Evolutionary conservation across 2,113 vertebrate species (phyloP), one percentile per base, ranked within the genome.

Genomic region (Mustela nigripes): DNA sequence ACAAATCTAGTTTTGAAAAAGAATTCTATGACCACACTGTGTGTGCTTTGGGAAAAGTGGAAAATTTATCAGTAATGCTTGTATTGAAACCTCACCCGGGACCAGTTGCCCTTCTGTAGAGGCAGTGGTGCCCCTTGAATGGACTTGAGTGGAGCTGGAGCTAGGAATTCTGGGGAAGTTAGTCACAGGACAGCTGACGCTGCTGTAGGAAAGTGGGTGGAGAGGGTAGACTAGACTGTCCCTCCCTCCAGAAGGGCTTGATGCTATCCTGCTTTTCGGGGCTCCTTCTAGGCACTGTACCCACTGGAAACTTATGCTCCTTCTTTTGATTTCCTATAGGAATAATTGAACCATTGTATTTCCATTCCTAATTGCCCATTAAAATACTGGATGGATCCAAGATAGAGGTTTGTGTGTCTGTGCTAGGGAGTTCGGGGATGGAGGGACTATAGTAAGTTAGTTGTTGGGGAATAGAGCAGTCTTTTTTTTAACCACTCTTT

Each of bases 161-260:
- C 24, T 42, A 33, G 31, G 15, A 50, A 48, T 19, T 81, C 10
- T 21, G 33, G 71, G 63, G 18, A 85, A 60, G 45, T 9, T 11
- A 24, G 33, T 86, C 39, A 91, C 28, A 82, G 63, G 26, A 39
- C 14, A 56, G 56, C n/a, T 53, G 84, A 28, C 24, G 50, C 28
- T 83, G 5, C 56, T 94, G 5, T 65, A 53, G 73, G 26, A 56
- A 82, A 28, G 28, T 33, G 14, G 65, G 33, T 33, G 67, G 19
- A 4, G 19, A 8, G 28, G 5, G 28, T 60, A 0, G 33, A 8
- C 15, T 11, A 31, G 3, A 45, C 26, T 0, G 1, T 1, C 2
- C 7, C 18, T n/a, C 39, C 1, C 12, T 21, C 53, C 11, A 31
- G 11, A 42, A 36, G 22, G 42, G 7, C 15, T 45, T 88, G n/a